Conservation (phyloP, 2,888 invertebrate genomes). For the Caenorhabditis sp. region DNA sequence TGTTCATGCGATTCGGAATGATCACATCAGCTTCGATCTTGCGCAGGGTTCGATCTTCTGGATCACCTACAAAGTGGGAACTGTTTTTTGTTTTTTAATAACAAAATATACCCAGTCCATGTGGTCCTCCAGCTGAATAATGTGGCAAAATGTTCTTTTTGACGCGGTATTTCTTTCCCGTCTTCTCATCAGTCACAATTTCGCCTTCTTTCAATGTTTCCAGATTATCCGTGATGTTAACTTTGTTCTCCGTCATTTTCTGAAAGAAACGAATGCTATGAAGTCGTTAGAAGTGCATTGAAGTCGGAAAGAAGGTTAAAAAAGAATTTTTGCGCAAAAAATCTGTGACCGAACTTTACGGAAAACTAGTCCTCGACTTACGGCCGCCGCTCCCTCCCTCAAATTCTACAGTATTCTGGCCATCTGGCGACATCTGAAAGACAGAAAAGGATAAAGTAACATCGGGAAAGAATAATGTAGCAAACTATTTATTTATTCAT, state of each 20-base stretch:
- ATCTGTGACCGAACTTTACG: background rate
- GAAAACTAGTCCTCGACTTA: background rate
- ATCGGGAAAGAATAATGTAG: constrained; percentile 6
- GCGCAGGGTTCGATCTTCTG: constrained; percentile 87
- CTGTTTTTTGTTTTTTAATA: background rate
- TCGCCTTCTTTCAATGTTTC: constrained; percentile 73
- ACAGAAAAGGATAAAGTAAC: constrained; percentile 37
- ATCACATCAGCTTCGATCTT: constrained; percentile 91
- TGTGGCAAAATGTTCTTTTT: constrained; percentile 75
- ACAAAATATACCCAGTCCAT: constrained; percentile 67
- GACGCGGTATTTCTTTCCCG: constrained; percentile 76
- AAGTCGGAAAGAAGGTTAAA: background rate
- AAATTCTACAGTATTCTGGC: constrained; percentile 28
- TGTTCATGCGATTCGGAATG: constrained; percentile 91
- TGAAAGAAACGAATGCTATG: background rate
- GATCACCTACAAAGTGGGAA: constrained; percentile 82
- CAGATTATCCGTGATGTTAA: constrained; percentile 64
- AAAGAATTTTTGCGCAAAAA: constrained; percentile 6
- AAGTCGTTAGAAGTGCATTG: background rate
- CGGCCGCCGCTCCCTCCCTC: background rate
- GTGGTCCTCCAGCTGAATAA: constrained; percentile 71
- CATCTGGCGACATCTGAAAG: constrained; percentile 48
- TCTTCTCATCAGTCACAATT: constrained; percentile 69
- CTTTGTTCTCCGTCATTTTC: constrained; percentile 43
- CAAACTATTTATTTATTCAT: no score